phyloP scores from a whole-genome alignment of 2,888 invertebrate species.

The Proisotoma minuta region DNA sequence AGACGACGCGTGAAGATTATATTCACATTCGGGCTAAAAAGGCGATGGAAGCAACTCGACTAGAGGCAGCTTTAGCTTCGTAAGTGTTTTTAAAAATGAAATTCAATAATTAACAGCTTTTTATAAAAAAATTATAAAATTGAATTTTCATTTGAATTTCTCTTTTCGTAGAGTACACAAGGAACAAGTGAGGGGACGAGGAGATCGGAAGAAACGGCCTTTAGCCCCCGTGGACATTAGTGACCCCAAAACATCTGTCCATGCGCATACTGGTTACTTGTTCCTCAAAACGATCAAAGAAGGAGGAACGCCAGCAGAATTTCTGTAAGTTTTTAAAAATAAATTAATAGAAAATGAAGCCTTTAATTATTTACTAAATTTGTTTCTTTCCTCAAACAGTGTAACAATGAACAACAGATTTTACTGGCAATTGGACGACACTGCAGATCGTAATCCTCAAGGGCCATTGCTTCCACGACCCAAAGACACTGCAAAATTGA shows the following conservation, averaged over 20 bases:
- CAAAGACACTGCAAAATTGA: constrained; percentile 3
- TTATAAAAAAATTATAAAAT: not conserved
- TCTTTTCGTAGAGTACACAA: constrained; percentile 27
- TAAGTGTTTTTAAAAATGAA: constrained; percentile 13
- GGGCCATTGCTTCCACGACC: constrained; percentile 63
- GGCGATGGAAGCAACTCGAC: constrained; percentile 21
- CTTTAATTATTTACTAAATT: not conserved
- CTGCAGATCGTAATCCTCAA: constrained; percentile 25
- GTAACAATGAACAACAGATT: constrained; percentile 38
- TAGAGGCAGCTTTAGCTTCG: constrained; percentile 23
- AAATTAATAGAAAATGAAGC: not conserved
- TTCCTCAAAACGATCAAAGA: constrained; percentile 37
- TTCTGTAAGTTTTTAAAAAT: constrained; percentile 30
- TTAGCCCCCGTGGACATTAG: constrained; percentile 24
- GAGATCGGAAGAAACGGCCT: constrained; percentile 30
- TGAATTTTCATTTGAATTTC: constrained; percentile 1
- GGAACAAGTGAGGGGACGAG: constrained; percentile 32
- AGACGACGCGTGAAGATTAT: constrained; percentile 50
- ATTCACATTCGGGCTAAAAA: constrained; percentile 27
- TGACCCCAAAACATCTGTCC: constrained; percentile 23
- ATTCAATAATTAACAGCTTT: not conserved
- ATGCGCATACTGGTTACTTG: constrained; percentile 38
- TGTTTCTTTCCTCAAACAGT: constrained; percentile 18
- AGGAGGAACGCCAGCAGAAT: constrained; percentile 34
- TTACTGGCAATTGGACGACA: constrained; percentile 36